Conservation (phyloP, 2,797 vertebrate species). For the Coregonus ussuriensis region DNA sequence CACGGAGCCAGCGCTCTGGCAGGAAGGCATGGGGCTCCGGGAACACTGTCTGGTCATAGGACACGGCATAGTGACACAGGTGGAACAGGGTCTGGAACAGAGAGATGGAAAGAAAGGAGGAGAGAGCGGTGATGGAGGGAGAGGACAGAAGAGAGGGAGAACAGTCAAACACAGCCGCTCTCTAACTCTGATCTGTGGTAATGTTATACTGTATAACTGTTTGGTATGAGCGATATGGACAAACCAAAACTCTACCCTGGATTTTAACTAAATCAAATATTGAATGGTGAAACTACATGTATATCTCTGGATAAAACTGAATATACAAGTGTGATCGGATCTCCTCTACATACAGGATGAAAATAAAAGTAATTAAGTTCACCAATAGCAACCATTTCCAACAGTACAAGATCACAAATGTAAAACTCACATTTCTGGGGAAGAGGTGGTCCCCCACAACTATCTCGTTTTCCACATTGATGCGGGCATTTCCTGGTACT, state of each 20-base stretch:
- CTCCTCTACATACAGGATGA: neutral
- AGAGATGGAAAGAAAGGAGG: neutral
- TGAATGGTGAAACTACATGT: neutral
- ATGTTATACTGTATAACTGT: neutral
- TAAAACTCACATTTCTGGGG: constrained; percentile 72
- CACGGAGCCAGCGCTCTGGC: constrained; percentile 76
- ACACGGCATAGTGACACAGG: constrained; percentile 79
- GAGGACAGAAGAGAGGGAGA: neutral
- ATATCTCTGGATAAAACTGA: neutral
- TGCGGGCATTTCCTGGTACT: constrained; percentile 76
- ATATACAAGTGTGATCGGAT: neutral
- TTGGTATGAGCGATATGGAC: neutral
- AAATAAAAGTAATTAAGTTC: neutral
- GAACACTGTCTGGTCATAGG: constrained; percentile 73
- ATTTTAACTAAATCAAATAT: neutral
- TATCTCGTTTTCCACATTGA: constrained; percentile 68
- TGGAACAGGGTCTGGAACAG: constrained; percentile 78
- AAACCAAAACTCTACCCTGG: neutral
- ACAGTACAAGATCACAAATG: neutral
- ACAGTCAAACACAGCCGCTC: neutral
- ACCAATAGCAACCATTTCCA: neutral
- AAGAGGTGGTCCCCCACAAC: constrained; percentile 75
- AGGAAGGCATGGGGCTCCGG: constrained; percentile 64
- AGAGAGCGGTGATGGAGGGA: neutral
- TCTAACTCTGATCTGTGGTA: neutral